Evolutionary conservation across 2,888 invertebrate genomes (phyloP).

Genomic region (Nomada flava): DNA sequence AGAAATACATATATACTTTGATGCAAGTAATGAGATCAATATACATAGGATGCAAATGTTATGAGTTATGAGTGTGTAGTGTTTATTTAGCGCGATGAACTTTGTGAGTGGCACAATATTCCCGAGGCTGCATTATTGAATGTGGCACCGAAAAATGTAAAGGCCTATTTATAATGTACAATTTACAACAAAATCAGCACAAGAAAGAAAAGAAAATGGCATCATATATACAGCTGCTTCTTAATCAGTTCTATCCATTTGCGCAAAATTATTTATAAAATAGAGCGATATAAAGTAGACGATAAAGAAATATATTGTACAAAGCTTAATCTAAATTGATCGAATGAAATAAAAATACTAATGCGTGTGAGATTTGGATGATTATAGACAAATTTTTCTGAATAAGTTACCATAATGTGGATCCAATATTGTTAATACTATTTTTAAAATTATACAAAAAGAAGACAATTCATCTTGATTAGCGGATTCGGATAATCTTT

Average conservation of each 20-base stretch:
- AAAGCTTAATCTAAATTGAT: slow-evolving; percentile 55
- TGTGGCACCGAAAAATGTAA: slow-evolving; percentile 61
- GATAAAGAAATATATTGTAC: slow-evolving; percentile 51
- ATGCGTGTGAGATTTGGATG: slow-evolving; percentile 64
- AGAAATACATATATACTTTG: slow-evolving; percentile 67
- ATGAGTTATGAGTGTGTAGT: slow-evolving; percentile 62
- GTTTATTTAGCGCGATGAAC: slow-evolving; percentile 66
- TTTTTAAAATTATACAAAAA: slow-evolving; percentile 55
- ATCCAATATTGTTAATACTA: slow-evolving; percentile 52
- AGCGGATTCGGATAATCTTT: slow-evolving; percentile 68
- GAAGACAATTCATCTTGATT: slow-evolving; percentile 65
- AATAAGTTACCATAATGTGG: slow-evolving; percentile 68
- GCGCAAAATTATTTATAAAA: slow-evolving; percentile 45
- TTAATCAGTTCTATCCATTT: slow-evolving; percentile 38
- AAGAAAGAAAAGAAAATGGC: slow-evolving; percentile 55
- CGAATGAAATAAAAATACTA: slow-evolving; percentile 39
- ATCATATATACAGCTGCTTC: slow-evolving; percentile 54
- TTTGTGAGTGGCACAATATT: slow-evolving; percentile 54
- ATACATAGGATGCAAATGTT: slow-evolving; percentile 62
- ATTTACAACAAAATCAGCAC: slow-evolving; percentile 55
- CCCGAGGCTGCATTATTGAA: slow-evolving; percentile 51
- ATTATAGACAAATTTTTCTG: slow-evolving; percentile 58
- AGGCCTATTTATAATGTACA: slow-evolving; percentile 67
- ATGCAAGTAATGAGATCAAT: slow-evolving; percentile 65
- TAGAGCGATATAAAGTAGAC: slow-evolving; percentile 30